Percentiles rank a stretch among this genome's conserved stretches.
phyloP scores from a whole-genome alignment of 2,113 vertebrate genomes.

The Hippoglossus stenolepis region DNA sequence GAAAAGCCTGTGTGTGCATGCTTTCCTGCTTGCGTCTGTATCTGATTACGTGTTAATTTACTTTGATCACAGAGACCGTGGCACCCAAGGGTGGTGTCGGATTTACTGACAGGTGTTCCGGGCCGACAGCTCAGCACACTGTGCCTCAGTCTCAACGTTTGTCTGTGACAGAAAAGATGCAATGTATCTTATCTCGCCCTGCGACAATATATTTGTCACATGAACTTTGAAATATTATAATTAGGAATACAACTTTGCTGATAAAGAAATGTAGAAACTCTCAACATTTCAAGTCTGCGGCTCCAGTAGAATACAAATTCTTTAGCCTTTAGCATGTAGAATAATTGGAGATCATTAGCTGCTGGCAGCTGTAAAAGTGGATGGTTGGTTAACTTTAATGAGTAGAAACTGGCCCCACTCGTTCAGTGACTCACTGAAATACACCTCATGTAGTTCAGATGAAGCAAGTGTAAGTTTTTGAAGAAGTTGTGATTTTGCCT shows the following conservation, averaged over 20 bases:
- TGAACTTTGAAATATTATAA: neutral
- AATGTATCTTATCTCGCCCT: neutral
- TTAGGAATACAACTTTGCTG: neutral
- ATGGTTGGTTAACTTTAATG: constrained; percentile 47
- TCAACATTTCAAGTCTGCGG: neutral
- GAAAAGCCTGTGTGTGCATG: constrained; percentile 37
- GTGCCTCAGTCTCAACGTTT: neutral
- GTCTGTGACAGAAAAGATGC: neutral
- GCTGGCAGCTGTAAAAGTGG: constrained; percentile 22
- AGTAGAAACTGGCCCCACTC: constrained; percentile 17
- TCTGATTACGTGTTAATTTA: constrained; percentile 61
- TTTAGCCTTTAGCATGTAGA: neutral
- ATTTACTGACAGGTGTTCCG: constrained; percentile 62
- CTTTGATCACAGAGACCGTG: constrained; percentile 51
- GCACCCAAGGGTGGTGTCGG: constrained; percentile 44
- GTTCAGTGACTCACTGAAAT: constrained; percentile 8
- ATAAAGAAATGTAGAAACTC: neutral
- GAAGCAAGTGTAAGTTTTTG: neutral
- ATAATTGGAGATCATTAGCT: constrained; percentile 16
- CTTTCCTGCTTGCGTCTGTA: constrained; percentile 46
- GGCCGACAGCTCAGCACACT: constrained; percentile 24
- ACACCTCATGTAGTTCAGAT: neutral
- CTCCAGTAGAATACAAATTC: neutral
- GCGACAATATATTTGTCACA: neutral
- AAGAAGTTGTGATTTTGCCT: neutral